Conservation (phyloP, 2,888 invertebrate species). For the Leptinotarsa peninsularis region DNA sequence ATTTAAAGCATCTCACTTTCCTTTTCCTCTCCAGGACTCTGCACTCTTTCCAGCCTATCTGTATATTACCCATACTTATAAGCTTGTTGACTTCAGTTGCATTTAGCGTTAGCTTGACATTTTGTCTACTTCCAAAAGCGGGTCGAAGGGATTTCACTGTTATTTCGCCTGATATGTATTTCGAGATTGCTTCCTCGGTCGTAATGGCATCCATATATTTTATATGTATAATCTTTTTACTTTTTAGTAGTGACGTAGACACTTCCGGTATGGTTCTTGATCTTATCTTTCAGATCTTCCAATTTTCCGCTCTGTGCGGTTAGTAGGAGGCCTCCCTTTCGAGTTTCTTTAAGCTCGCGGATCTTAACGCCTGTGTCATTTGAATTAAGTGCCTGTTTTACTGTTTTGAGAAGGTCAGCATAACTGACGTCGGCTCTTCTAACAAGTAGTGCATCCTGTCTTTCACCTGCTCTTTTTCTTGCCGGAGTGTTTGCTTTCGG, state of each 20-base stretch:
- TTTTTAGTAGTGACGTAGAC: not conserved
- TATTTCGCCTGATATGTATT: not conserved
- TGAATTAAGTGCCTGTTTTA: constrained; percentile 12
- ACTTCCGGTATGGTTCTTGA: not conserved
- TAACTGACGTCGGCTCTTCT: constrained; percentile 21
- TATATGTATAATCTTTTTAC: constrained; percentile 18
- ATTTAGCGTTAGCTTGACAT: constrained; percentile 24
- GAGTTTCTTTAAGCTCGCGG: not conserved
- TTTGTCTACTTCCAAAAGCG: not conserved
- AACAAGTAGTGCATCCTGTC: constrained; percentile 13
- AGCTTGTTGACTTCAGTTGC: constrained; percentile 30
- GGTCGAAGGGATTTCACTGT: constrained; percentile 7
- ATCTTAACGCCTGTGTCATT: constrained; percentile 19
- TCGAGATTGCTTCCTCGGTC: not conserved
- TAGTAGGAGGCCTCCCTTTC: constrained; percentile 23
- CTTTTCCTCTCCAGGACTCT: constrained; percentile 34
- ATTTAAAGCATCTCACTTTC: constrained; percentile 41
- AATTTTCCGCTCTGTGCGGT: constrained; percentile 6
- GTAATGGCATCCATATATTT: not conserved
- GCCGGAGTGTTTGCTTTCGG: no score
- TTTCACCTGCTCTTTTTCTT: not conserved
- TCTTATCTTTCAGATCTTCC: constrained; percentile 10
- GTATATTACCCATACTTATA: constrained; percentile 19
- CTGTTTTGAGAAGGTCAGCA: constrained; percentile 13
- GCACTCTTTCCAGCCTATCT: constrained; percentile 35